Conservation (phyloP, 2,113 vertebrate genomes). For the Sturnus vulgaris region DNA sequence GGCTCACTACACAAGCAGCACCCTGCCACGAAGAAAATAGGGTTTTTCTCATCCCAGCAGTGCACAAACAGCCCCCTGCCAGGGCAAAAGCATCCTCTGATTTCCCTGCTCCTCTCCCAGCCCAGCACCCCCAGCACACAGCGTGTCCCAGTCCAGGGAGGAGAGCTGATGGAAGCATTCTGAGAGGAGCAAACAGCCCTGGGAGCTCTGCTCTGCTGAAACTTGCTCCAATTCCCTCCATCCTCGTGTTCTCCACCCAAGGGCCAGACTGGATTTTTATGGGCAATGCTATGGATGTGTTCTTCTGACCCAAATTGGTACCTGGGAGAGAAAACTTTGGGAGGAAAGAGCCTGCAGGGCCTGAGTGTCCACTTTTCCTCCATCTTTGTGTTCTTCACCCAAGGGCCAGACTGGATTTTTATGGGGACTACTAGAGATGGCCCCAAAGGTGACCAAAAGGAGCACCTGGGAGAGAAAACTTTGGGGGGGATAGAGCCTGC, state of each 20-base stretch:
- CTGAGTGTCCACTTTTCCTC: no score
- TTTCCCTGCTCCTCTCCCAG: background rate
- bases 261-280: background rate
- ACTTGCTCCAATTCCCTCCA: no score
- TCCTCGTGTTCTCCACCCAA: background rate
- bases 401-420: no score
- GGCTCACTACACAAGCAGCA: constrained; percentile 10
- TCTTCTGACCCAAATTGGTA: background rate
- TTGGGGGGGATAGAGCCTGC: no score
- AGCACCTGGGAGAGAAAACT: no score
- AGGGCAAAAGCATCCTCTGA: background rate
- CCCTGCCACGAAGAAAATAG: constrained; percentile 19
- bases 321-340: background rate
- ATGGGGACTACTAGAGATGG: no score
- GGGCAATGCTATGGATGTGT: rapidly evolving
- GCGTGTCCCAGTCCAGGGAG: background rate
- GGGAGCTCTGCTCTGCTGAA: background rate
- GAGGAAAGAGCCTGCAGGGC: background rate
- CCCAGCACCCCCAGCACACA: background rate
- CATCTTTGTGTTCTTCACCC: no score
- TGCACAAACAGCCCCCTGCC: constrained; percentile 25
- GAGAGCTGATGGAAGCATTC: background rate
- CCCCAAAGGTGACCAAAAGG: no score
- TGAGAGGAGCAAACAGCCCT: background rate
- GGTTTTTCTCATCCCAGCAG: background rate